phyloP scores from a whole-genome alignment of 2,797 vertebrate species.

The Myioborus miniatus region DNA sequence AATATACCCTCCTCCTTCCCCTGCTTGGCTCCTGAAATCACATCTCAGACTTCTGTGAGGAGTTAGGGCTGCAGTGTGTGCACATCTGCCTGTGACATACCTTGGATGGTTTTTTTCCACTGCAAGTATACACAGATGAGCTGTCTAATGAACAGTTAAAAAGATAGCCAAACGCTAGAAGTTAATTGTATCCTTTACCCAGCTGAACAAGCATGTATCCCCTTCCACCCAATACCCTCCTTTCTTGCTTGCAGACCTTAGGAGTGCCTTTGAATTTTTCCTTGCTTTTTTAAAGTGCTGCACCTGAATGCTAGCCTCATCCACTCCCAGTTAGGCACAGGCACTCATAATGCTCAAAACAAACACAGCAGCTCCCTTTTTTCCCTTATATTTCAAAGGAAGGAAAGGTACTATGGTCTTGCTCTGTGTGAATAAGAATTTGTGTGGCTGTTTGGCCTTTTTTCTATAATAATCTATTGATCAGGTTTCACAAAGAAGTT shows the following conservation, averaged over 20 bases:
- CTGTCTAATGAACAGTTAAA: conserved; percentile 36
- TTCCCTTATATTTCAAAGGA: background rate
- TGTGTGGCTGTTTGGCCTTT: background rate
- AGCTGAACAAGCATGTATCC: background rate
- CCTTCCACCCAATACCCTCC: background rate
- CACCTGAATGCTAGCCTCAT: background rate
- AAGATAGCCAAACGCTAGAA: background rate
- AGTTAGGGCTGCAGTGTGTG: fast-evolving
- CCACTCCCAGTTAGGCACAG: background rate
- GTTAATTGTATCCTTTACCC: background rate
- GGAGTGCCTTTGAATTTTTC: background rate
- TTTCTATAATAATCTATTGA: background rate
- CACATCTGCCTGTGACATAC: background rate
- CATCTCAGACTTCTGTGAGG: fast-evolving
- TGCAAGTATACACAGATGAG: background rate
- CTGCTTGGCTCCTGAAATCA: background rate
- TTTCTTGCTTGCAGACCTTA: background rate
- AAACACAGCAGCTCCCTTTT: background rate
- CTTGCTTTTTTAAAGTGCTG: background rate
- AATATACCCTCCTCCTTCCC: background rate
- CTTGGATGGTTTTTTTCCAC: background rate
- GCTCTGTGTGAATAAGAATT: background rate
- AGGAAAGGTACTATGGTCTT: background rate
- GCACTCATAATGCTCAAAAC: background rate
- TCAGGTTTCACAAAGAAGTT: background rate